Conservation (phyloP, 2,888 invertebrate genomes). For the Catonia carolina region DNA sequence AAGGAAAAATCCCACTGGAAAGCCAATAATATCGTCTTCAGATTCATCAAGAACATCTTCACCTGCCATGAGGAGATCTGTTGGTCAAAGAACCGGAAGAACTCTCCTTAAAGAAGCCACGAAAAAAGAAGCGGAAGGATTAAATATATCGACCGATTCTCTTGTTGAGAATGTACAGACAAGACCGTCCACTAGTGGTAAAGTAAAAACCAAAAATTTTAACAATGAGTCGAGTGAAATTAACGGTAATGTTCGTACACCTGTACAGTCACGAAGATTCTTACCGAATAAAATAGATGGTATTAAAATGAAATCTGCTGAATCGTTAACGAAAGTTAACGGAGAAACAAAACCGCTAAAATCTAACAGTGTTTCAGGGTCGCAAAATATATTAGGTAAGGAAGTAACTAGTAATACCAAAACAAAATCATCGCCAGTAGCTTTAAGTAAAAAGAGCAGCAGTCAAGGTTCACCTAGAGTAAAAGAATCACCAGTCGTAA, state of each 20-base stretch:
- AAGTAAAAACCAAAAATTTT: constrained; percentile 11
- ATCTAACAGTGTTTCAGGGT: no score
- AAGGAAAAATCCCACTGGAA: constrained; percentile 41
- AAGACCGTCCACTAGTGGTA: constrained; percentile 13
- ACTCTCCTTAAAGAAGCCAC: neutral
- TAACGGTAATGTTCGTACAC: constrained; percentile 10
- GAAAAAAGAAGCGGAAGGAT: constrained; percentile 33
- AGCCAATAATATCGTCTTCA: constrained; percentile 51
- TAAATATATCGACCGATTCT: constrained; percentile 44
- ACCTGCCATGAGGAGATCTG: constrained; percentile 48
- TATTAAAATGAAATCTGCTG: constrained; percentile 12
- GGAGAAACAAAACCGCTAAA: no score
- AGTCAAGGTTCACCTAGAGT: constrained; percentile 18
- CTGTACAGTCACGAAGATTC: neutral
- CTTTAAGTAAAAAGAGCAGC: constrained; percentile 19
- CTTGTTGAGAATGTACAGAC: constrained; percentile 35
- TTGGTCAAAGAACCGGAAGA: constrained; percentile 22
- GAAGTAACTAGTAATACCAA: neutral
- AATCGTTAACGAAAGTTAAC: constrained; percentile 4
- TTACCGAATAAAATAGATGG: constrained; percentile 3
- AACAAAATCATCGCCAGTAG: constrained; percentile 17
- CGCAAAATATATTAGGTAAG: no score
- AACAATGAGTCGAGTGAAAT: constrained; percentile 2
- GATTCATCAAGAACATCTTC: constrained; percentile 65
- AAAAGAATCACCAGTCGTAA: constrained; percentile 13